A percentile compares a stretch with the other conserved stretches of the same genome.
phyloP scores from a whole-genome alignment of 2,888 invertebrate species.

The Drosophila paracracens region DNA sequence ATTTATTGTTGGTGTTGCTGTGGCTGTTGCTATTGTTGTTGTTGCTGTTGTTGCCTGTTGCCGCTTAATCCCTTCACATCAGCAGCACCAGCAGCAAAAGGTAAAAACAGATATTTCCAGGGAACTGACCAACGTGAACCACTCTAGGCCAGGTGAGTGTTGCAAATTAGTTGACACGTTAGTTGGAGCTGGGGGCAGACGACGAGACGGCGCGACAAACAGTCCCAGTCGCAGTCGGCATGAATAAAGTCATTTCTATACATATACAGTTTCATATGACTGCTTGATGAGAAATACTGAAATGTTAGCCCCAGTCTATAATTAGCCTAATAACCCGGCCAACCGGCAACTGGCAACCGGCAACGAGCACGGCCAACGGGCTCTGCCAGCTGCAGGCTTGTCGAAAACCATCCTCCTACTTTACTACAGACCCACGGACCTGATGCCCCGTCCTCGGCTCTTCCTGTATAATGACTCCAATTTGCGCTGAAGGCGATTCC shows the following conservation, averaged over 20 bases:
- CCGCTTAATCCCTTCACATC: slow-evolving; percentile 65
- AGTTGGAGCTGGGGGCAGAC: slow-evolving; percentile 41
- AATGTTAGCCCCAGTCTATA: slow-evolving; percentile 69
- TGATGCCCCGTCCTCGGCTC: slow-evolving; percentile 13
- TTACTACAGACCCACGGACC: neutral
- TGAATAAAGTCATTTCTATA: slow-evolving; percentile 76
- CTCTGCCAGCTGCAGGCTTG: slow-evolving; percentile 40
- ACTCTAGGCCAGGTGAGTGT: slow-evolving; percentile 59
- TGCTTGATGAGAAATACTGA: slow-evolving; percentile 64
- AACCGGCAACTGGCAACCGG: slow-evolving; percentile 14
- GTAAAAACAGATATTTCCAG: slow-evolving; percentile 74
- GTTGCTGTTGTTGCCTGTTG: slow-evolving; percentile 22
- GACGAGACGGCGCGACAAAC: slow-evolving; percentile 67
- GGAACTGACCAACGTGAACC: slow-evolving; percentile 56
- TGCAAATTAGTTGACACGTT: slow-evolving; percentile 84
- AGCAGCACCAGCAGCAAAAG: slow-evolving; percentile 27
- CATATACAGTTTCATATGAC: slow-evolving; percentile 51
- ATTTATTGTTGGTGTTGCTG: slow-evolving; percentile 38
- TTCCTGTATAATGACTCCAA: slow-evolving; percentile 77
- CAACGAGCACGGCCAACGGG: slow-evolving; percentile 19
- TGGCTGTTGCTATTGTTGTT: slow-evolving; percentile 10
- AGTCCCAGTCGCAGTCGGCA: slow-evolving; percentile 69
- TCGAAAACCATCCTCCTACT: neutral
- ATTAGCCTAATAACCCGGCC: slow-evolving; percentile 79
- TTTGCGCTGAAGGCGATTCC: slow-evolving; percentile 81